Conservation (phyloP, 2,797 vertebrate genomes). For the Fundulus diaphanus region DNA sequence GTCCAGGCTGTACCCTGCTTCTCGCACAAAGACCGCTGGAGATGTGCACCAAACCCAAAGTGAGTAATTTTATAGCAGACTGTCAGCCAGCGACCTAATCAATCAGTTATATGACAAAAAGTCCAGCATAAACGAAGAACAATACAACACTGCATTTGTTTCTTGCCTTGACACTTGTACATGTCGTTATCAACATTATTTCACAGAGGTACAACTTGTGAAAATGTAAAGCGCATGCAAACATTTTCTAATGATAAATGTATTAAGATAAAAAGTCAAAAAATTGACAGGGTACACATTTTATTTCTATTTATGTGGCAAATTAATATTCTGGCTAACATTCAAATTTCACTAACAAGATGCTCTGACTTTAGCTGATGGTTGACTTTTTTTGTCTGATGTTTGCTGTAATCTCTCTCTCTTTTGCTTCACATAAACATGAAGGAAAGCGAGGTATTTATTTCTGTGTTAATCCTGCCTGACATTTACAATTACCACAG, state of each 20-base stretch:
- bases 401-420: constrained; percentile 32
- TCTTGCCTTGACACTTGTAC: constrained; percentile 37
- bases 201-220: constrained; percentile 30
- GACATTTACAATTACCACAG: constrained; percentile 85
- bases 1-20: not conserved
- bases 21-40: not conserved
- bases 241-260: constrained; percentile 29
- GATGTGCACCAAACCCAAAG: not conserved
- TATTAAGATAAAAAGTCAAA: constrained; percentile 46
- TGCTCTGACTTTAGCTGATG: constrained; percentile 36
- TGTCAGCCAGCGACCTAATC: constrained; percentile 54
- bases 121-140: constrained; percentile 52
- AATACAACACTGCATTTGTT: constrained; percentile 37
- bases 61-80: constrained; percentile 63
- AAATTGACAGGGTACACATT: constrained; percentile 45
- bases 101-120: constrained; percentile 58
- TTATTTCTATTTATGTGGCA: not conserved
- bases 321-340: constrained; percentile 3
- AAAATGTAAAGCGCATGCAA: constrained; percentile 27
- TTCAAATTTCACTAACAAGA: constrained; percentile 29
- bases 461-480: constrained; percentile 82
- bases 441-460: constrained; percentile 77
- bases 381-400: constrained; percentile 49
- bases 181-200: constrained; percentile 56
- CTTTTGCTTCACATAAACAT: constrained; percentile 54